A percentile compares a stretch with the other conserved stretches of the same genome.
Conservation (phyloP, 2,888 invertebrate genomes). For the Yponomeuta plumbellus region DNA sequence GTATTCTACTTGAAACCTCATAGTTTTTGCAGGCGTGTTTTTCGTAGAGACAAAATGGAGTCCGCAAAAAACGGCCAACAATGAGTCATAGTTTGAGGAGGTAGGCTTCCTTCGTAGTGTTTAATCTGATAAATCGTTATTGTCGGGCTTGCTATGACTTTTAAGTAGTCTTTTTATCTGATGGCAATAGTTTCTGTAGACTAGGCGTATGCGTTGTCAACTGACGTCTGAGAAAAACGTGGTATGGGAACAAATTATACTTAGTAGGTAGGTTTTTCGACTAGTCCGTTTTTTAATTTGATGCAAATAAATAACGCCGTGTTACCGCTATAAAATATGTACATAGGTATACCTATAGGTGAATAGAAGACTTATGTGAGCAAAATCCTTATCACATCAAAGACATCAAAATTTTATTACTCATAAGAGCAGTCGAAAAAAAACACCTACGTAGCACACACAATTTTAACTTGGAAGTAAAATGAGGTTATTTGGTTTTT, state of each 20-base stretch:
- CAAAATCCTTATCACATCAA: no score
- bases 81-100: neutral
- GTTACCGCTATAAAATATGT: no score
- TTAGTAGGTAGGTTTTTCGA: neutral
- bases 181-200: neutral
- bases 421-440: no score
- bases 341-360: no score
- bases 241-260: neutral
- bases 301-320: no score
- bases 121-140: constrained; percentile 1
- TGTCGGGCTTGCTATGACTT: neutral
- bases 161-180: neutral
- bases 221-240: neutral
- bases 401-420: no score
- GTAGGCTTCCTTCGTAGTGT: neutral
- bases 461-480: no score
- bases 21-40: neutral
- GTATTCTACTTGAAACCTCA: neutral
- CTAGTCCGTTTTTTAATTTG: no score
- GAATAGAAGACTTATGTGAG: no score
- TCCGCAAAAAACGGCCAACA: neutral
- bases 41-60: neutral
- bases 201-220: neutral
- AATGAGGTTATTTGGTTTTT: no score
- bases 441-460: no score